Base-by-base conservation (phyloP, 2,888 invertebrate genomes). In the Lepidonotus clava region DNA sequence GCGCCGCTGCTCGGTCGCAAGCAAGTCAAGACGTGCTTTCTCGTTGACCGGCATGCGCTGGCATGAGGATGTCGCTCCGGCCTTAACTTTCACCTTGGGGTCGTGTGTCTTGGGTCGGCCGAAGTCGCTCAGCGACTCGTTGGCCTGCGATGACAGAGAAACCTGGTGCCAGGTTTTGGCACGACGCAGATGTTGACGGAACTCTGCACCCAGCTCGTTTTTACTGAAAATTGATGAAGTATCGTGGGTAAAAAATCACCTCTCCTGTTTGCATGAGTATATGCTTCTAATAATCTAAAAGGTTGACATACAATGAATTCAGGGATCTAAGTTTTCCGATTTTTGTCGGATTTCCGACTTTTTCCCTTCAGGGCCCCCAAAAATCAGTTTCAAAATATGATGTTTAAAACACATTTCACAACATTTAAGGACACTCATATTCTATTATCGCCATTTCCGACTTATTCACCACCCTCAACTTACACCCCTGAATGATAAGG, bases 131-230 rank as follows among this genome's bases (percentile, higher is more conserved):
- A 92, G 86, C 28, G 89, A 80, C 88, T 92, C 91, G 87, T 92
- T 90, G 1, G 92, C 92, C 91, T 92, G 87, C n/a, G 87, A 46
- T 24, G 85, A 71, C 24, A 87, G 28, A 0, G 85, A 80, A 14
- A 51, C n/a, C 86, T 92, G 91, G 76, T 93, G 93, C 92, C 93
- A 93, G 8, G 91, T 91, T 85, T 91, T 92, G 1, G 92, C 92
- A 84, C 91, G 87, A 56, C 90, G 90, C 83, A 90, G 56, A 61
- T 90, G 88, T 6, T 90, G 89, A n/a, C 88, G 88, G 87, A 89
- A 92, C n/a, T 91, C 91, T 24, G 90, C 90, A 51, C 89, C 90
- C 46, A 92, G 85, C 51, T 92, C 90, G 5, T 91, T 89, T 85
- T 91, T 91, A 86, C 93, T 93, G 90, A 53, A 91, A 90, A 18